Base-by-base conservation (phyloP, 2,113 vertebrate species). In the Cebus imitator region DNA sequence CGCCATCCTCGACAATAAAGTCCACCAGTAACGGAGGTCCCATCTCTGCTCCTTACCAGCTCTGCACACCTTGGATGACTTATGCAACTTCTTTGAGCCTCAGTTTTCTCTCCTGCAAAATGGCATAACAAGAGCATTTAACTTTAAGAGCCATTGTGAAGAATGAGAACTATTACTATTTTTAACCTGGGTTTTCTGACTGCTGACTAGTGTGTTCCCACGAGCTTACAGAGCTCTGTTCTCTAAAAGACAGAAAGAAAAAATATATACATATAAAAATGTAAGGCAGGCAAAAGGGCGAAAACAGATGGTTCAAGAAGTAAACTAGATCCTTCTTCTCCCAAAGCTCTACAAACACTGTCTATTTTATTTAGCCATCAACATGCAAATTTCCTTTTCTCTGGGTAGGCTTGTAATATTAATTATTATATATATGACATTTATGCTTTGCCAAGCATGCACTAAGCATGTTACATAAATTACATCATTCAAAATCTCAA, bases 231-330 rank as follows among this genome's bases (percentile, higher is more conserved):
- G 32, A 57, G 27, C 37, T 90, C 73, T 40, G 2, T 23, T 93
- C 7, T 64, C 83, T 43, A 37, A 86, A 27, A 89, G 30, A 88
- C 66, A 17, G 30, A 37, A 40, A 35, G 80, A 57, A 83, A 66
- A 45, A 43, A 72, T 11, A 40, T 14, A 52, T 88, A 85, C 5
- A 92, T 52, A n/a, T 58, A 45, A 23, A 89, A 83, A 87, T 9
- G 23, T 37, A 57, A 95, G 48, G 11, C 84, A 68, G n/a, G 40
- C 40, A 50, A 91, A 85, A 48, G 64, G 55, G 50, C 37, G 84
- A 93, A 91, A 87, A 0, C 79, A 87, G 76, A 88, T 48, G 48
- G 52, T 76, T 97, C 64, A 85, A 84, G 82, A 91, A 91, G 30
- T 32, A 43, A 95, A 90, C 35, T 27, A 61, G n/a, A 91, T 48